Evolutionary conservation across 1,140 invertebrate species (phyloP), one percentile per base, ranked within the genome.

Genomic region (Lanistes nyassanus): DNA sequence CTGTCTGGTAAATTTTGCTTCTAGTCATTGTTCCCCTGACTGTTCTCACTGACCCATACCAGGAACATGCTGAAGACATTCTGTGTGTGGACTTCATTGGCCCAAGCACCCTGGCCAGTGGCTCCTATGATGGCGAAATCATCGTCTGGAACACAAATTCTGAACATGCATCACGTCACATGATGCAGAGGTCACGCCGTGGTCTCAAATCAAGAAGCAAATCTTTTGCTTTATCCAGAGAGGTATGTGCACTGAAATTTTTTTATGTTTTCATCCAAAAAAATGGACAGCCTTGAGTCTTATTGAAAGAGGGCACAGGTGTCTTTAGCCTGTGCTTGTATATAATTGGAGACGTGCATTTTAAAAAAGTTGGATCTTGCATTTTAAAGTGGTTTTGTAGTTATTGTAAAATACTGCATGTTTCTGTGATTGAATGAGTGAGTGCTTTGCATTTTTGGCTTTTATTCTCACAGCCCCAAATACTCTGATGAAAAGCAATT

Each of bases 101-200:
- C n/a, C 92, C 93, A 1, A 90, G 94, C 81, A 88, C 92, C 0
- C 84, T 95, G 0, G 93, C 92, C 21, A 95, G 94, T 26, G 89
- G 86, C 31, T 86, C 91, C 3, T 94, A 93, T 80, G 92, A 93
- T 79, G 95, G 94, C 4, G 94, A 95, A 86, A 90, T 96, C 19
- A 90, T 95, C 68, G 89, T 95, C 42, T 95, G 94, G 94, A 89
- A 90, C 77, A 87, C 84, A 31, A 86, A 86, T 70, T 87, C 88
- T 4, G 89, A 90, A 70, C 81, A 85, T 68, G 83, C 83, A 0
- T 83, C 85, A 0, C 77, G 80, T 42, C 82, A 83, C 58, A 55
- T 88, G 9, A 82, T 68, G 23, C 84, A 87, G 74, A 79, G 86
- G 36, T 83, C 81, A 19, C 62, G 80, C 9, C 78, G 77, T 39